Evolutionary conservation across 2,113 vertebrate genomes (phyloP).

Genomic region (Triplophysa tibetana): DNA sequence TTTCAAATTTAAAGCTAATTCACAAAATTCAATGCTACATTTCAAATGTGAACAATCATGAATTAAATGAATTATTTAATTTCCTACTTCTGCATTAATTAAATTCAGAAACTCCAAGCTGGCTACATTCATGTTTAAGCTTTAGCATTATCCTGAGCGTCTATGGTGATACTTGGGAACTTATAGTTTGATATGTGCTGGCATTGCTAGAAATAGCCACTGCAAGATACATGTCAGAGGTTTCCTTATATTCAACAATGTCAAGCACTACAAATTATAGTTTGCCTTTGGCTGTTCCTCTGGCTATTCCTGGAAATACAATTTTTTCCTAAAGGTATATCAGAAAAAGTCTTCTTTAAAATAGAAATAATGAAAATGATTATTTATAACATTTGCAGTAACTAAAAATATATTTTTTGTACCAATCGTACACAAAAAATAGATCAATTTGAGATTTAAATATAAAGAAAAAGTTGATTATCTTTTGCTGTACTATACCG

Average conservation of each 20-base stretch:
- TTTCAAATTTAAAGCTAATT: background rate
- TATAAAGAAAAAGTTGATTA: too few species aligned
- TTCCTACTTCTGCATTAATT: conserved; percentile 6
- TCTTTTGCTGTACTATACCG: too few species aligned
- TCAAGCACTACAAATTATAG: conserved; percentile 14
- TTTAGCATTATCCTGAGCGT: conserved; percentile 68
- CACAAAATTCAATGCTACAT: background rate
- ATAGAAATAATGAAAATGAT: too few species aligned
- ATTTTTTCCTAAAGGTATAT: background rate
- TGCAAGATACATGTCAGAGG: conserved; percentile 78
- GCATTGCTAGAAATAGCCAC: conserved; percentile 57
- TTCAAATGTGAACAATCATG: background rate
- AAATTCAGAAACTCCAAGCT: conserved; percentile 54
- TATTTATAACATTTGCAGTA: too few species aligned
- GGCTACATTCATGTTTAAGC: conserved; percentile 73
- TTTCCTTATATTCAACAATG: conserved; percentile 59
- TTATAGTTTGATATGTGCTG: conserved; percentile 44
- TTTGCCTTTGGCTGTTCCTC: conserved; percentile 2
- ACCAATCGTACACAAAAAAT: too few species aligned
- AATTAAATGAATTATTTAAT: too few species aligned
- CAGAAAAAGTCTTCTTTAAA: too few species aligned
- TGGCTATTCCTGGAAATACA: conserved; percentile 2
- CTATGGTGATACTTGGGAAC: conserved; percentile 64
- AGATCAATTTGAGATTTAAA: too few species aligned
- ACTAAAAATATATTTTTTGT: background rate